Evolutionary conservation across 2,888 invertebrate species (phyloP), one percentile per base, ranked within the genome.

Genomic region (Parapristionchus giblindavisi): DNA sequence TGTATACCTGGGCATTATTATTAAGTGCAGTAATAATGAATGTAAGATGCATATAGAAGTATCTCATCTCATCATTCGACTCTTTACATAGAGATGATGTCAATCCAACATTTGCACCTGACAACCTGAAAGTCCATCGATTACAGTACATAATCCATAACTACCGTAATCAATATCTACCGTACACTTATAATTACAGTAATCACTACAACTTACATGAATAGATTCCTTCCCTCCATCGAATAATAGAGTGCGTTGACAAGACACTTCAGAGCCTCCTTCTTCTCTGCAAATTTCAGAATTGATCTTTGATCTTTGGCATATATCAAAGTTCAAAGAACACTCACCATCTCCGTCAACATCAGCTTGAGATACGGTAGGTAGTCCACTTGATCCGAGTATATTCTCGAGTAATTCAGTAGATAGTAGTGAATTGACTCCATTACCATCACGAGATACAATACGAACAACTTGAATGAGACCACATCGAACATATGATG

Each of bases 191-290:
- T 38, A 24, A 29, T 68, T 52, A 48, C 68, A 52, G 36, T 21
- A 63, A 63, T 63, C 24, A 14, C 29, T 11, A 6, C 6, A 24
- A 71, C 71, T 71, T n/a, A 71, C 71, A 24, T 29, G 56, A 71
- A 71, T 6, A 27, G n/a, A 11, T 6, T 4, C 8, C 38, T 29
- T 21, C 48, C 43, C n/a, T 27, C 21, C 29, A 1, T 27, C 34
- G 29, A 43, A 32, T 56, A 58, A 40, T 56, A 79, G 63, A 80
- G 52, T 8, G 76, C 75, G 61, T 82, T 82, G 51, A 82, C 70
- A n/a, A 82, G 76, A 65, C 82, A 80, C 54, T 82, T 82, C 21
- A 73, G 74, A 1, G 80, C 80, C 60, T 82, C 82, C n/a, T 75
- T 52, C 11, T 61, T 29, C 48, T 71, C 81, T 81, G 58, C 61